Evolutionary conservation across 2,888 invertebrate species (phyloP).

Genomic region (Apodemia hepburni): DNA sequence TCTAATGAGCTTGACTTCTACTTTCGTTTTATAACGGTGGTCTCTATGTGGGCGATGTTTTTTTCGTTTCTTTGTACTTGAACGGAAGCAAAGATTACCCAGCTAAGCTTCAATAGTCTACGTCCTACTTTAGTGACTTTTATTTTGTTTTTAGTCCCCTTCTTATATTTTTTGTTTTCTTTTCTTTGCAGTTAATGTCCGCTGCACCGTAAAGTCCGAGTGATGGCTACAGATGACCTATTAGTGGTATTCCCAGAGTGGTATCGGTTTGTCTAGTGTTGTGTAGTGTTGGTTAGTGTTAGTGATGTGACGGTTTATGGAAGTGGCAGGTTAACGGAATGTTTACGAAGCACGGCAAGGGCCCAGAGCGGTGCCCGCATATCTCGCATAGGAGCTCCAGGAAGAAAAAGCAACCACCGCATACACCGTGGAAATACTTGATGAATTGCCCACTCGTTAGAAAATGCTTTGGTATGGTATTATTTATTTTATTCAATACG

Average conservation of each 20-base stretch:
- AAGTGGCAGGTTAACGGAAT: constrained; percentile 70
- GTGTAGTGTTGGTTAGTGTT: constrained; percentile 44
- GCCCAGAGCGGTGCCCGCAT: constrained; percentile 72
- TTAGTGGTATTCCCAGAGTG: constrained; percentile 45
- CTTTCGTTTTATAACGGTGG: constrained; percentile 49
- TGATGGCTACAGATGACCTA: constrained; percentile 70
- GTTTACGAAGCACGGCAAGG: constrained; percentile 75
- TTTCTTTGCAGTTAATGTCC: constrained; percentile 74
- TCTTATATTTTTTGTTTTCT: constrained; percentile 65
- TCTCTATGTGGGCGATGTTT: constrained; percentile 36
- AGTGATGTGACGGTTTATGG: constrained; percentile 75
- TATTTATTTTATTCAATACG: constrained; percentile 44
- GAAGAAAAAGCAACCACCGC: constrained; percentile 75
- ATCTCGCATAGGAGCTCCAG: constrained; percentile 68
- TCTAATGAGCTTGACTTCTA: constrained; percentile 38
- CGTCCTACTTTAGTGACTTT: constrained; percentile 34
- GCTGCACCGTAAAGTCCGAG: constrained; percentile 53
- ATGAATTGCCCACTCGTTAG: constrained; percentile 81
- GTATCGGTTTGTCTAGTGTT: background rate
- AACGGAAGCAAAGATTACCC: constrained; percentile 42
- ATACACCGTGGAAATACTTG: constrained; percentile 80
- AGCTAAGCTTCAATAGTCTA: background rate
- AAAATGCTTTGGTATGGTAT: constrained; percentile 80
- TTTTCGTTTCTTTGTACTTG: constrained; percentile 42
- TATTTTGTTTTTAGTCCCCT: constrained; percentile 41